phyloP scores from a whole-genome alignment of 1,140 invertebrate species.

The Scaptomyza pallida region DNA sequence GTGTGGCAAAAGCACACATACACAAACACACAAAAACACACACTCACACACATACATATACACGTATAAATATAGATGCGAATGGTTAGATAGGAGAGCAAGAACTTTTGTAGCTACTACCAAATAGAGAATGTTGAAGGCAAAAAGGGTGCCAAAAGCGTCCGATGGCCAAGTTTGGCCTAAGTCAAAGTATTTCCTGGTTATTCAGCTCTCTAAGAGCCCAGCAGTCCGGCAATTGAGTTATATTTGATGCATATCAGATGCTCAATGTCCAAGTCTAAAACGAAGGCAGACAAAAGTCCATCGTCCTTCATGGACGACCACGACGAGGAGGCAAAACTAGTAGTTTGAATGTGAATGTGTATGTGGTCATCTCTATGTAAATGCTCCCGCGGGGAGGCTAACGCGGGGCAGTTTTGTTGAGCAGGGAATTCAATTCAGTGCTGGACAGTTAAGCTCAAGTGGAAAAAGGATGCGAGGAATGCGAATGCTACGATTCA shows the following conservation, averaged over 20 bases:
- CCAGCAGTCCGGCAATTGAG: constrained; percentile 69
- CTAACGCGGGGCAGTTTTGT: constrained; percentile 9
- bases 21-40: background rate
- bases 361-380: constrained; percentile 57
- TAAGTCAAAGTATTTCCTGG: constrained; percentile 74
- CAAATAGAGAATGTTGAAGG: background rate
- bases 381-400: constrained; percentile 68
- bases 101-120: background rate
- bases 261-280: constrained; percentile 63
- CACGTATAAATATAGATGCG: constrained; percentile 46
- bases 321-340: too few relatives aligned
- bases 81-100: constrained; percentile 38
- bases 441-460: constrained; percentile 46
- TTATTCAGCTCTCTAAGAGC: constrained; percentile 65
- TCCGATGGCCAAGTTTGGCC: constrained; percentile 61
- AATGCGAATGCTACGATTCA: constrained; percentile 16
- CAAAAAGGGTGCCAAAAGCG: constrained; percentile 52
- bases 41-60: background rate
- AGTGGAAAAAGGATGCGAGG: constrained; percentile 47
- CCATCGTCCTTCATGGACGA: constrained; percentile 14
- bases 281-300: constrained; percentile 49
- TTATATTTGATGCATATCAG: constrained; percentile 82
- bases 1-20: too few relatives aligned
- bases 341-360: background rate
- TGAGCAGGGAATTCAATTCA: constrained; percentile 44